Conservation (phyloP, 2,797 vertebrate genomes). For the Eleutherodactylus coqui region DNA sequence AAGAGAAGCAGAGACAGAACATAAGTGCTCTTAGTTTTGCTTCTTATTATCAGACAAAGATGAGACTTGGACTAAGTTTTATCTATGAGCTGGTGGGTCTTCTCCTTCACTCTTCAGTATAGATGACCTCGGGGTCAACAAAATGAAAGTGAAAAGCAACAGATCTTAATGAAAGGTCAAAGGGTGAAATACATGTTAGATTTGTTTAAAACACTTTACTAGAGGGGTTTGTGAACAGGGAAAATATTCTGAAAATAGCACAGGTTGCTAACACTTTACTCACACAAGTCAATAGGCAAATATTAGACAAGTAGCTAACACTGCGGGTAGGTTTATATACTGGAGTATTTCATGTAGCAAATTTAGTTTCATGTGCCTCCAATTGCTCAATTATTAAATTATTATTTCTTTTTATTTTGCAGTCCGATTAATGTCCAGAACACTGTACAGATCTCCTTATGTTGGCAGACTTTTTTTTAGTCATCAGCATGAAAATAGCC, state of each 20-base stretch:
- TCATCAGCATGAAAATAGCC: no score
- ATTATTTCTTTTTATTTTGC: background rate
- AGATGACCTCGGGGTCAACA: constrained; percentile 84
- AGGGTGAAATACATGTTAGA: constrained; percentile 59
- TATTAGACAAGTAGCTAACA: background rate
- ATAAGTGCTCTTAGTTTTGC: constrained; percentile 62
- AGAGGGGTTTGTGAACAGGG: constrained; percentile 75
- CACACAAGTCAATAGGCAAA: background rate
- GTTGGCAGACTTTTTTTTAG: no score
- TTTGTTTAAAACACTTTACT: constrained; percentile 68
- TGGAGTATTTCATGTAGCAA: background rate
- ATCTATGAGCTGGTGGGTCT: constrained; percentile 78
- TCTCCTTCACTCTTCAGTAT: constrained; percentile 86
- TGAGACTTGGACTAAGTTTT: constrained; percentile 72
- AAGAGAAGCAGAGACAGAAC: constrained; percentile 61
- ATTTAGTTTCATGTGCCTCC: background rate
- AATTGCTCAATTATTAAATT: background rate
- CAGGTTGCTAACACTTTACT: constrained; percentile 63
- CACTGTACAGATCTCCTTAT: background rate
- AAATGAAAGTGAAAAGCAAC: constrained; percentile 89
- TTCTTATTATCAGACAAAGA: constrained; percentile 60
- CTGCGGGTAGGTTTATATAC: background rate
- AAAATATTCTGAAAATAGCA: constrained; percentile 83
- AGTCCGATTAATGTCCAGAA: background rate
- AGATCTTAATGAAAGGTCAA: constrained; percentile 75